Evolutionary conservation across 2,797 vertebrate species (phyloP).

Genomic region (Anas georgica): DNA sequence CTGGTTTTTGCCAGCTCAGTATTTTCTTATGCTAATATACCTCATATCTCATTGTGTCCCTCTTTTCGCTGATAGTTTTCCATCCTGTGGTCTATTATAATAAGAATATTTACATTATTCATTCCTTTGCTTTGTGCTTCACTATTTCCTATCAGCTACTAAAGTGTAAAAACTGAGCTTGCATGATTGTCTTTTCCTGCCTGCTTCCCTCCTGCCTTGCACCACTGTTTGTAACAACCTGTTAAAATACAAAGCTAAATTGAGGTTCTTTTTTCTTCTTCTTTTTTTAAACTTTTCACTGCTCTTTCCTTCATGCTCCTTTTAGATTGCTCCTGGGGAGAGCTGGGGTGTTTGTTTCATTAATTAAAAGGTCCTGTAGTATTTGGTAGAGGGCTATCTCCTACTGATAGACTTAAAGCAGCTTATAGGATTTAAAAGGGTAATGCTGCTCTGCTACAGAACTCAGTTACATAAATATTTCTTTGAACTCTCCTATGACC

Average conservation of each 20-base stretch:
- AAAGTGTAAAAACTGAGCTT: background rate
- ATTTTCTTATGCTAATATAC: background rate
- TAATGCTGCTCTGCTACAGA: background rate
- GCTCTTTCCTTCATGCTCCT: background rate
- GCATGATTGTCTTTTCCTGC: background rate
- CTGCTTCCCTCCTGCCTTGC: background rate
- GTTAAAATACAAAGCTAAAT: background rate
- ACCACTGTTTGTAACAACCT: background rate
- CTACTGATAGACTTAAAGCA: background rate
- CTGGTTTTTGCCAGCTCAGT: background rate
- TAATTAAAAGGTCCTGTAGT: constrained; percentile 5
- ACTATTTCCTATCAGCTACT: background rate
- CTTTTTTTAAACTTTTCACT: background rate
- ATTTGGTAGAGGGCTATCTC: background rate
- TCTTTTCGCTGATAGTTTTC: background rate
- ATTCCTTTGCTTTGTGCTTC: background rate
- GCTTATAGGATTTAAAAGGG: background rate
- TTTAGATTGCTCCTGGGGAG: background rate
- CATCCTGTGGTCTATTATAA: background rate
- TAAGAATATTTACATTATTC: background rate
- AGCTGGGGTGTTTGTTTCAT: background rate
- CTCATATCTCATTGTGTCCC: background rate
- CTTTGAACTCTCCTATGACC: constrained; percentile 38
- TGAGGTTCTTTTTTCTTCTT: background rate
- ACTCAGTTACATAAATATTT: constrained; percentile 37